These are phyloP conservation scores for Chloromyia formosa DNA, from an alignment of 2,888 invertebrate species.

Conservation along the genomic window DNA sequence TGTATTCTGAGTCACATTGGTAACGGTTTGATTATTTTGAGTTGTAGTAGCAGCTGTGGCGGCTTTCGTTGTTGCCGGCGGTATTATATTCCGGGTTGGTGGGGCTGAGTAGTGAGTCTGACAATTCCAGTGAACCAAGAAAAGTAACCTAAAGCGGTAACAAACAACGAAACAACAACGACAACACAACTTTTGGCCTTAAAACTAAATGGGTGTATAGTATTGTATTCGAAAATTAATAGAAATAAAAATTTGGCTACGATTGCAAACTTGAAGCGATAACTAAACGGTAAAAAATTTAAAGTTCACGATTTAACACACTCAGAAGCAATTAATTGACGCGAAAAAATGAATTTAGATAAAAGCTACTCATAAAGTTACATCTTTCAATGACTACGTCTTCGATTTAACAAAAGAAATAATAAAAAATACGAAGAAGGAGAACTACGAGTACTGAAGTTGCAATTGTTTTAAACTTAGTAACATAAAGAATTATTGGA, in stretches of 20 bases:
- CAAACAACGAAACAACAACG: constrained; percentile 45
- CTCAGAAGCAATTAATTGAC: no score
- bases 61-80: constrained; percentile 68
- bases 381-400: no score
- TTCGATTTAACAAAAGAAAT: no score
- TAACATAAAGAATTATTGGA: background rate
- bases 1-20: constrained; percentile 51
- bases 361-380: no score
- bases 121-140: constrained; percentile 35
- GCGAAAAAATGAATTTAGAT: no score
- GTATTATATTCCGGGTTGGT: constrained; percentile 73
- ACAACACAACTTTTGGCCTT: constrained; percentile 40
- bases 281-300: no score
- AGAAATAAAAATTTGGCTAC: no score
- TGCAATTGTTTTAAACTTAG: constrained; percentile 7
- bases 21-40: constrained; percentile 51
- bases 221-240: no score
- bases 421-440: no score
- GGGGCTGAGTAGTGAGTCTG: constrained; percentile 67
- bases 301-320: no score
- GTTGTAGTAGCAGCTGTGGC: constrained; percentile 55
- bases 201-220: constrained; percentile 4
- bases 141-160: constrained; percentile 45
- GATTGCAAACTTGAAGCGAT: no score
- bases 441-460: background rate